phyloP scores from a whole-genome alignment of 1,140 invertebrate species.

The Acromyrmex echinatior region DNA sequence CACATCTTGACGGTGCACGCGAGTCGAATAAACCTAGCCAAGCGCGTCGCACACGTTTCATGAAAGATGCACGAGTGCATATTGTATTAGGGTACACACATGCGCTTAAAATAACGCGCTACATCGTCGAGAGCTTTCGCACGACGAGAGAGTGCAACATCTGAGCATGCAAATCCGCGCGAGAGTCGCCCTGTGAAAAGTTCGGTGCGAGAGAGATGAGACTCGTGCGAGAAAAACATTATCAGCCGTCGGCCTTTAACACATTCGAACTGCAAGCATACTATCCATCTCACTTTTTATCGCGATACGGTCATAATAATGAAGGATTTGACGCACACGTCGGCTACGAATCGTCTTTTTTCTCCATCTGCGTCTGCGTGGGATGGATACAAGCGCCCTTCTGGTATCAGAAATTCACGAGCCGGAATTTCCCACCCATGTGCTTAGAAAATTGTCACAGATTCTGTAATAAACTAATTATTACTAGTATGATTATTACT shows the following conservation, averaged over 20 bases:
- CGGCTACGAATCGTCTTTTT: neutral
- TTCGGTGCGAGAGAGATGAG: neutral
- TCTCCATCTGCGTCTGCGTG: neutral
- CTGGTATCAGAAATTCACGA: neutral
- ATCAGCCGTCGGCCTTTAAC: slow-evolving; percentile 8
- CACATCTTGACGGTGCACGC: neutral
- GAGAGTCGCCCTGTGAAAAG: slow-evolving; percentile 4
- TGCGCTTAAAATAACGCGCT: slow-evolving; percentile 48
- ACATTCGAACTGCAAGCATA: slow-evolving; percentile 3
- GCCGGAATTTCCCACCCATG: neutral
- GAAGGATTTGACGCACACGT: neutral
- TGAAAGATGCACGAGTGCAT: slow-evolving; percentile 55
- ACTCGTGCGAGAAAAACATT: neutral
- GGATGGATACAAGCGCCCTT: neutral
- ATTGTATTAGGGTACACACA: slow-evolving; percentile 42
- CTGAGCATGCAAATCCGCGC: slow-evolving; percentile 36
- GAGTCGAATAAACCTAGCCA: slow-evolving; percentile 6
- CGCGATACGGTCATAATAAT: neutral
- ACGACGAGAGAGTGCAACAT: neutral
- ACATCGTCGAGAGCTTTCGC: neutral
- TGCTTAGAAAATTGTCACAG: neutral
- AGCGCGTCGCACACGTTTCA: slow-evolving; percentile 36
- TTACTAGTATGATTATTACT: neutral
- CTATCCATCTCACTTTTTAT: neutral
- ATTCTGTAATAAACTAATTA: neutral